A percentile compares a stretch with the other conserved stretches of the same genome.
Evolutionary conservation across 2,888 invertebrate species (phyloP).

Genomic region (Fragum sueziense): DNA sequence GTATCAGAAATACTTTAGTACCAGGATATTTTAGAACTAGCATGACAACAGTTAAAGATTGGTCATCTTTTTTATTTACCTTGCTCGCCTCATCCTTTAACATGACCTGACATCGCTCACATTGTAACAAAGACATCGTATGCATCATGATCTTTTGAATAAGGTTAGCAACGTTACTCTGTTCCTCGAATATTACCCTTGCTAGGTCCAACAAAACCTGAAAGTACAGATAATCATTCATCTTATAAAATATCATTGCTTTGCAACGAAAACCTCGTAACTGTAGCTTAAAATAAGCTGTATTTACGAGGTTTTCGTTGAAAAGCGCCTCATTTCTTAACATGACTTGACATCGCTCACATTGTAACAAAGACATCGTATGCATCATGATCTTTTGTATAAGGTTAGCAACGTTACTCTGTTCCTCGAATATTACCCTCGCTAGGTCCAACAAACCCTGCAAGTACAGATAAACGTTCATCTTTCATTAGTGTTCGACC

Average conservation of each 20-base stretch:
- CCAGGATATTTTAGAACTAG: too few species aligned
- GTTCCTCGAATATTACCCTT: constrained; percentile 81
- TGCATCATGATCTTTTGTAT: constrained; percentile 82
- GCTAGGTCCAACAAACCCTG: constrained; percentile 80
- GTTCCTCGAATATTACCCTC: constrained; percentile 81
- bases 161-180: constrained; percentile 78
- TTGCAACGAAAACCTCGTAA: too few species aligned
- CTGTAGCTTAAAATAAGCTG: too few species aligned
- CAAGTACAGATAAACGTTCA: too few species aligned
- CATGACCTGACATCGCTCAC: constrained; percentile 97
- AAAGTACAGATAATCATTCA: background rate
- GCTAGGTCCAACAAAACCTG: constrained; percentile 80
- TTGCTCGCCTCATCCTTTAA: constrained; percentile 95
- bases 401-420: constrained; percentile 78
- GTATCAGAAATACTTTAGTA: too few species aligned
- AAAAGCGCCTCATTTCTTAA: too few species aligned
- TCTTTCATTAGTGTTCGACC: too few species aligned
- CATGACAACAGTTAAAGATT: too few species aligned
- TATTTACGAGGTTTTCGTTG: too few species aligned
- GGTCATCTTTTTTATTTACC: constrained; percentile 82
- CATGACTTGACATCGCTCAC: constrained; percentile 97
- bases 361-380: constrained; percentile 91
- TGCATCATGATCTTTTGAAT: constrained; percentile 82
- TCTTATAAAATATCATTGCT: too few species aligned
- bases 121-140: constrained; percentile 91